Evolutionary conservation across 2,888 invertebrate genomes (phyloP).

Genomic region (Mechanitis mazaeus): DNA sequence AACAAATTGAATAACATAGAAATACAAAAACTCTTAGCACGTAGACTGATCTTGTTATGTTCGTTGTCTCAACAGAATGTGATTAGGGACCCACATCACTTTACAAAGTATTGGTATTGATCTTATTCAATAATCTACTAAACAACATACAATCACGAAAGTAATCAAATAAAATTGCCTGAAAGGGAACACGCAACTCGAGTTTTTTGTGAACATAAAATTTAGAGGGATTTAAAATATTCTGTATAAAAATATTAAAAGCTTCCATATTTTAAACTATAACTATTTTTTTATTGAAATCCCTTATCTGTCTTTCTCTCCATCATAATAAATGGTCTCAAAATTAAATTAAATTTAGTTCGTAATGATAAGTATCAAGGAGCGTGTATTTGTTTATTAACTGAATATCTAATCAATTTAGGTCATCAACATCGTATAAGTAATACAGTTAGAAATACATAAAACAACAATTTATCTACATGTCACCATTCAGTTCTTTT

Average conservation of each 20-base stretch:
- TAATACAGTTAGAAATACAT: no score
- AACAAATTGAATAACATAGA: neutral
- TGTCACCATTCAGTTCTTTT: neutral
- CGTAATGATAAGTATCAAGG: no score
- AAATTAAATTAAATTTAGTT: no score
- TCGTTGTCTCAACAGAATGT: neutral
- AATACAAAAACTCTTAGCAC: neutral
- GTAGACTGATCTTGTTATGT: neutral
- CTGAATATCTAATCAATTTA: no score
- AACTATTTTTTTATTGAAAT: no score
- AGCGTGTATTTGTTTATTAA: no score
- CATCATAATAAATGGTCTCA: no score
- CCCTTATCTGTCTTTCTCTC: no score
- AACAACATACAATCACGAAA: neutral
- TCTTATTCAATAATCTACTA: neutral
- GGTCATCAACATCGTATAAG: no score
- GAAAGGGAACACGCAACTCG: slow-evolving; percentile 1
- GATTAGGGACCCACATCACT: slow-evolving; percentile 1
- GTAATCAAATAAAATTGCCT: slow-evolving; percentile 1
- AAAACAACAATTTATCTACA: neutral
- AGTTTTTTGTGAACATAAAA: neutral
- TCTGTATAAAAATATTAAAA: no score
- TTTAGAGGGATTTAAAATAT: no score
- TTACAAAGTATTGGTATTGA: slow-evolving; percentile 1
- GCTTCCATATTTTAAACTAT: no score